Base-by-base conservation (phyloP, 2,113 vertebrate genomes). In the Corynorhinus townsendii region DNA sequence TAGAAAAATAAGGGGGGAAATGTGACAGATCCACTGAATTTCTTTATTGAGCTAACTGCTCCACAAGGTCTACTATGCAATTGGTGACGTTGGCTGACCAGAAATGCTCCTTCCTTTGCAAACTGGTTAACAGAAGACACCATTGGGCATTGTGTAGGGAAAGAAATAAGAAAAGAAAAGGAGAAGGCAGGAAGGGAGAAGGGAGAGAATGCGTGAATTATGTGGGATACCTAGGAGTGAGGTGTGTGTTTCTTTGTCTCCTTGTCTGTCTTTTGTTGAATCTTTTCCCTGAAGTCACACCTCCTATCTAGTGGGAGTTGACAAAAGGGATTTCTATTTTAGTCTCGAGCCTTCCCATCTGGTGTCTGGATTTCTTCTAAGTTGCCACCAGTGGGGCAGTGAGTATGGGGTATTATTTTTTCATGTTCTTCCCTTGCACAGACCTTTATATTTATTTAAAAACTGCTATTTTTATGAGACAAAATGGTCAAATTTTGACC, bases 231-330 rank as follows among this genome's bases (percentile, higher is more conserved):
- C 12, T 89, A 24, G 52, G 56, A 66, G 72, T 43, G 52, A 83
- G 47, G 56, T 73, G 38, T 80, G 12, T 85, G 56, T 81, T 62
- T 79, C 52, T 69, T 15, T 90, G 35, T 93, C 71, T 88, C 66
- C 95, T 54, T 93, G 77, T 88, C 83, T 94, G 86, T 82, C 83
- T 94, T 66, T 68, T 75, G 30, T 91, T 35, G 52, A 49, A 26
- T 85, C 64, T 94, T 30, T 72, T 94, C 75, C 84, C 88, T 95
- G 88, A 96, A 88, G 56, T 96, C 83, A 87, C 68, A 90, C 90
- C 77, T 75, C 43, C 3, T 85, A 10, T 59, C 47, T 93, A 62
- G 45, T 62, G 59, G 84, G 76, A 62, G n/a, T 76, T 93, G 52
- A 92, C 12, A 30, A 83, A 66, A 80, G 84, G 45, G 52, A 71